Evolutionary conservation across 2,113 vertebrate genomes (phyloP).

Genomic region (Plotosus lineatus): DNA sequence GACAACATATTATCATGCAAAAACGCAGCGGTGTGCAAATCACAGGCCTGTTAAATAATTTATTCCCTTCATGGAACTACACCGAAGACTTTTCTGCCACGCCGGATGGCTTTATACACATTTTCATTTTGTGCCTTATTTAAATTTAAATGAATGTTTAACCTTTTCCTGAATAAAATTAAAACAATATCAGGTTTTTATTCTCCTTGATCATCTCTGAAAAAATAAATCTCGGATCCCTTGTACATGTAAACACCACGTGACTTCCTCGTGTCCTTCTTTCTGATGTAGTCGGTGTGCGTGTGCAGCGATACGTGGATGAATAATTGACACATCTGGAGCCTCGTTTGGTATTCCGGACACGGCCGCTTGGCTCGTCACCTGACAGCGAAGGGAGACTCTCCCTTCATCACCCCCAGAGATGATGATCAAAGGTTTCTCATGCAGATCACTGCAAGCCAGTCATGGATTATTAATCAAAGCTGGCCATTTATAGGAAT

Average conservation of each 20-base stretch:
- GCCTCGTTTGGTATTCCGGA: conserved; percentile 37
- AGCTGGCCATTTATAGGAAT: conserved; percentile 45
- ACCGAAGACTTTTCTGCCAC: too few species aligned
- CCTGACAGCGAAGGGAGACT: conserved; percentile 20
- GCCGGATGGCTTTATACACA: too few species aligned
- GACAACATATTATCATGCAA: too few species aligned
- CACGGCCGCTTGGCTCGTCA: conserved; percentile 37
- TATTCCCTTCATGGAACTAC: too few species aligned
- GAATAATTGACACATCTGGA: conserved; percentile 58
- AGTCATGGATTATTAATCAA: conserved; percentile 65
- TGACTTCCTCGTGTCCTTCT: conserved; percentile 2
- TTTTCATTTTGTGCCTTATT: too few species aligned
- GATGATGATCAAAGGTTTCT: conserved; percentile 60
- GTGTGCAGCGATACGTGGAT: conserved; percentile 44
- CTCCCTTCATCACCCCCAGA: conserved; percentile 47
- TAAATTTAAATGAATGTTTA: too few species aligned
- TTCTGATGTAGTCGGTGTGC: conserved; percentile 24
- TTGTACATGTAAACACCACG: not conserved
- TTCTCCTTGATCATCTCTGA: too few species aligned
- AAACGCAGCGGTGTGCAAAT: too few species aligned
- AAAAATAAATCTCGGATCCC: too few species aligned
- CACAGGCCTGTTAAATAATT: too few species aligned
- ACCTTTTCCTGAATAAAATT: too few species aligned
- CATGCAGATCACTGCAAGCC: conserved; percentile 55
- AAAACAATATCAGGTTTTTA: too few species aligned